phyloP scores from a whole-genome alignment of 1,140 invertebrate genomes.

The Danaus melanippus region DNA sequence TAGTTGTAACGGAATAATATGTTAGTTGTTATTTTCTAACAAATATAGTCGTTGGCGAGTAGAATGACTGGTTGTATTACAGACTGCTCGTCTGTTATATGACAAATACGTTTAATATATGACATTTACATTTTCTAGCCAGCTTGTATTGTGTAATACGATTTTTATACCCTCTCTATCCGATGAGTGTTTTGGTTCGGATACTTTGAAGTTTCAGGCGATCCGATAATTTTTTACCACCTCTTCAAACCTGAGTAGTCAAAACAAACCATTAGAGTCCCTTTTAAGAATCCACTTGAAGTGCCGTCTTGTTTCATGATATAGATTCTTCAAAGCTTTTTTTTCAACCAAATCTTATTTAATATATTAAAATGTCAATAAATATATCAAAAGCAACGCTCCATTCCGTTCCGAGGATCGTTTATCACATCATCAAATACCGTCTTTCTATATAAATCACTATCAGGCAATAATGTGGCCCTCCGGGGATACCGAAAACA shows the following conservation, averaged over 20 bases:
- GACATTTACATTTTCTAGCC: too few species aligned
- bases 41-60: too few species aligned
- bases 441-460: conserved; percentile 48
- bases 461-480: conserved; percentile 56
- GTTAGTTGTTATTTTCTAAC: not conserved
- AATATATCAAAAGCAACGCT: too few species aligned
- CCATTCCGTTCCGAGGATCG: too few species aligned
- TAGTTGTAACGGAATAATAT: conserved; percentile 18
- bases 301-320: conserved; percentile 42
- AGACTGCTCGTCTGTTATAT: too few species aligned
- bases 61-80: too few species aligned
- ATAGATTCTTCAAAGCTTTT: conserved; percentile 31
- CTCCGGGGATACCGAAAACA: conserved; percentile 49
- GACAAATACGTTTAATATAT: too few species aligned
- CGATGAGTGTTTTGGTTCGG: conserved; percentile 17
- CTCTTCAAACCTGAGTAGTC: conserved; percentile 53
- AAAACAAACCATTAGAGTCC: conserved; percentile 64
- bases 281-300: conserved; percentile 53
- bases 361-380: too few species aligned
- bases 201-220: conserved; percentile 42
- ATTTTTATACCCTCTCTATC: not conserved
- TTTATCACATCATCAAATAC: too few species aligned
- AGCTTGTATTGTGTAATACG: too few species aligned
- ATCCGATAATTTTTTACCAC: conserved; percentile 54
- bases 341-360: not conserved